These are phyloP conservation scores for Lithophane ornitopus DNA, from an alignment of 2,888 invertebrate genomes.

Conservation along the genomic window DNA sequence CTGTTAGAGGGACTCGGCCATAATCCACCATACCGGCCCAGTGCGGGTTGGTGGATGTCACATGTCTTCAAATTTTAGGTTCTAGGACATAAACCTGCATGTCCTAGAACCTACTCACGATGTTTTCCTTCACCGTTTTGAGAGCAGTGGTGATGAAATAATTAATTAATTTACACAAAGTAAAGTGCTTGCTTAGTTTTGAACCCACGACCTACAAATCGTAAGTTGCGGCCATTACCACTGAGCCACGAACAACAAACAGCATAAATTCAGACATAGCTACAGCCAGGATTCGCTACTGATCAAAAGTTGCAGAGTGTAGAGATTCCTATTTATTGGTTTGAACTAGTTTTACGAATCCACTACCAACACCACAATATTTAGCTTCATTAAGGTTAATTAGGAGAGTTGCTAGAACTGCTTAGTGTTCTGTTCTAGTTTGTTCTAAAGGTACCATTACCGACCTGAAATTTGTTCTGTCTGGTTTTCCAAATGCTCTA, in stretches of 20 bases:
- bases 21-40: too few relatives aligned
- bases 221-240: too few relatives aligned
- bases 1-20: too few relatives aligned
- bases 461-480: not conserved
- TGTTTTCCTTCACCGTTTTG: too few relatives aligned
- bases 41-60: too few relatives aligned
- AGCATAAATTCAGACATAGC: not conserved
- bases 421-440: conserved; percentile 16
- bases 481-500: not conserved
- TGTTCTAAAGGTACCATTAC: not conserved
- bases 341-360: conserved; percentile 18
- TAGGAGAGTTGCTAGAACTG: conserved; percentile 26
- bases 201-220: too few relatives aligned
- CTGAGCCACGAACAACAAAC: not conserved
- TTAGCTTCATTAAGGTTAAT: conserved; percentile 9
- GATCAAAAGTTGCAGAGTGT: conserved; percentile 30
- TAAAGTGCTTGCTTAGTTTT: too few relatives aligned
- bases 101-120: too few relatives aligned
- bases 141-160: too few relatives aligned
- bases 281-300: not conserved
- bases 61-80: too few relatives aligned
- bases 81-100: too few relatives aligned
- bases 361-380: conserved; percentile 10
- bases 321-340: conserved; percentile 28
- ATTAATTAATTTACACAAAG: too few relatives aligned